These are phyloP conservation scores for Pao palembangensis DNA, from an alignment of 2,113 vertebrate species.

Conservation along the genomic window DNA sequence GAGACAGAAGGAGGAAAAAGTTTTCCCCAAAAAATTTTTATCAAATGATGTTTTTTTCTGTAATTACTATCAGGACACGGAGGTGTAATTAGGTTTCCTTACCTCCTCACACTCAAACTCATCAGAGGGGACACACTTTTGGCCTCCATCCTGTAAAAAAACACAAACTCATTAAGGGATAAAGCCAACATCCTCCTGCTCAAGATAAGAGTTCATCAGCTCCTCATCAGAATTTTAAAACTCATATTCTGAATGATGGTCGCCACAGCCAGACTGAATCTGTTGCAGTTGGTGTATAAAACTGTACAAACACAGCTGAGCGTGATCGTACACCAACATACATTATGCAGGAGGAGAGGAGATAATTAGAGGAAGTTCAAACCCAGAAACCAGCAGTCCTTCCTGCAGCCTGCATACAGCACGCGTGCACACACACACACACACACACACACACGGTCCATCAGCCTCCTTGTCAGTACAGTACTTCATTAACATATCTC, in stretches of 20 bases:
- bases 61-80: background rate
- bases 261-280: too few species aligned
- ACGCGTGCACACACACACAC: conserved; percentile 21
- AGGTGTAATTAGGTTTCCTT: conserved; percentile 22
- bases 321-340: too few species aligned
- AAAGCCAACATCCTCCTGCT: background rate
- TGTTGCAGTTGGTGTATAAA: too few species aligned
- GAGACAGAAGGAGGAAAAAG: too few species aligned
- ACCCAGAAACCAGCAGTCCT: background rate
- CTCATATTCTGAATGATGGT: too few species aligned
- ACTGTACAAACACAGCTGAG: too few species aligned
- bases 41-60: background rate
- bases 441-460: conserved; percentile 15
- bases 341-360: too few species aligned
- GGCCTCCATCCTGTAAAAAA: conserved; percentile 61
- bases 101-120: conserved; percentile 67
- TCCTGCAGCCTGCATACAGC: conserved; percentile 1
- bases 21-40: background rate
- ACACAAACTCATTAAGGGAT: conserved; percentile 13
- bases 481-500: conserved; percentile 57
- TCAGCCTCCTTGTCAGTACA: conserved; percentile 33
- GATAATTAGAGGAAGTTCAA: background rate
- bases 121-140: conserved; percentile 56
- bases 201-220: background rate
- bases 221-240: too few species aligned